These are phyloP conservation scores for Leucoptera coffeella DNA, from an alignment of 2,888 invertebrate genomes.

Conservation along the genomic window DNA sequence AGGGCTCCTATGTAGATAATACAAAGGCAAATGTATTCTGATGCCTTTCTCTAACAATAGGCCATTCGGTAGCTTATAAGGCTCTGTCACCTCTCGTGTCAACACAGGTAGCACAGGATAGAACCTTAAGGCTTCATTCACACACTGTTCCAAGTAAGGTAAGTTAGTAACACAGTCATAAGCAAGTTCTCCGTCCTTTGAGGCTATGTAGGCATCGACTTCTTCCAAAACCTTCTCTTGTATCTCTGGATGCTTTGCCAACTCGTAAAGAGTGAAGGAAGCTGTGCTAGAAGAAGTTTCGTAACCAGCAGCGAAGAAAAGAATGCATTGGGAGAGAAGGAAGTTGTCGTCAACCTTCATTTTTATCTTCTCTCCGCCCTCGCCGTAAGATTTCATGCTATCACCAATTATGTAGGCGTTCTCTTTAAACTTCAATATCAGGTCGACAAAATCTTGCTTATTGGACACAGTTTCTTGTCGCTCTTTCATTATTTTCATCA, in stretches of 20 bases:
- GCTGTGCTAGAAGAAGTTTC: constrained; percentile 19
- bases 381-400: constrained; percentile 12
- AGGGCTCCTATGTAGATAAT: constrained; percentile 19
- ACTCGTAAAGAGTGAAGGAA: constrained; percentile 14
- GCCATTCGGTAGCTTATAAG: constrained; percentile 20
- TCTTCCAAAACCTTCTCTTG: constrained; percentile 14
- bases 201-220: constrained; percentile 15
- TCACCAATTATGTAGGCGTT: constrained; percentile 16
- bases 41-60: constrained; percentile 17
- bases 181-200: constrained; percentile 10
- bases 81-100: constrained; percentile 19
- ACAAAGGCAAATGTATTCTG: constrained; percentile 23
- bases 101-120: constrained; percentile 22
- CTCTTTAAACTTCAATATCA: constrained; percentile 15
- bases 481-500: constrained; percentile 7
- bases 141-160: constrained; percentile 17
- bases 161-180: constrained; percentile 18
- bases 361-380: constrained; percentile 2
- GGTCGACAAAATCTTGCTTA: constrained; percentile 21
- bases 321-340: constrained; percentile 33
- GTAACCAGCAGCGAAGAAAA: constrained; percentile 32
- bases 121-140: constrained; percentile 18
- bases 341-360: constrained; percentile 18
- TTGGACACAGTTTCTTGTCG: constrained; percentile 13
- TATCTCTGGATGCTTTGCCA: constrained; percentile 15